Conservation (phyloP, 2,113 vertebrate species). For the Australoheros scitulus region DNA sequence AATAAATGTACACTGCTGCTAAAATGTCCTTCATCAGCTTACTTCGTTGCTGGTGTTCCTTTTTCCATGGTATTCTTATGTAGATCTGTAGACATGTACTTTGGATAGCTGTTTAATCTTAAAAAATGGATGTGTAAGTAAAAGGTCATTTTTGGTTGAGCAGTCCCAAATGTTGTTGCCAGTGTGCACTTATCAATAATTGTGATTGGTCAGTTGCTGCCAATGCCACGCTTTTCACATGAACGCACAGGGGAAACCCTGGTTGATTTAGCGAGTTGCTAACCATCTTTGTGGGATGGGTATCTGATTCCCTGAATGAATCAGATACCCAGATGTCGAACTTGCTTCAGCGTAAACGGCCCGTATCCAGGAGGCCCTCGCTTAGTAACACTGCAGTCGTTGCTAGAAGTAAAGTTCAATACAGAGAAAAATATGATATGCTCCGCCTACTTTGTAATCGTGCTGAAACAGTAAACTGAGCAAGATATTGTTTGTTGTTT, state of each 20-base stretch:
- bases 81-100: no score
- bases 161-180: background rate
- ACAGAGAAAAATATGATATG: no score
- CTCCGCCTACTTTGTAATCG: no score
- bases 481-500: background rate
- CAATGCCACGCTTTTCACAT: background rate
- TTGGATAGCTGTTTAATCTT: no score
- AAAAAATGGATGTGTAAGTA: no score
- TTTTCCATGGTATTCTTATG: no score
- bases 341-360: background rate
- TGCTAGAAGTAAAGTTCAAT: background rate
- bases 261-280: background rate
- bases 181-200: background rate
- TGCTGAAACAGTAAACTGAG: background rate
- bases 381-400: background rate
- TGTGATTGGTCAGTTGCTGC: background rate
- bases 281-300: background rate
- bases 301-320: conserved; percentile 4
- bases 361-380: background rate
- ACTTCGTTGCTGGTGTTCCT: no score
- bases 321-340: background rate
- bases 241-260: background rate
- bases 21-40: no score
- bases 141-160: no score
- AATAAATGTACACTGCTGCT: no score